Evolutionary conservation across 1,140 invertebrate genomes (phyloP).

Genomic region (Trachymyrmex cornetzi): DNA sequence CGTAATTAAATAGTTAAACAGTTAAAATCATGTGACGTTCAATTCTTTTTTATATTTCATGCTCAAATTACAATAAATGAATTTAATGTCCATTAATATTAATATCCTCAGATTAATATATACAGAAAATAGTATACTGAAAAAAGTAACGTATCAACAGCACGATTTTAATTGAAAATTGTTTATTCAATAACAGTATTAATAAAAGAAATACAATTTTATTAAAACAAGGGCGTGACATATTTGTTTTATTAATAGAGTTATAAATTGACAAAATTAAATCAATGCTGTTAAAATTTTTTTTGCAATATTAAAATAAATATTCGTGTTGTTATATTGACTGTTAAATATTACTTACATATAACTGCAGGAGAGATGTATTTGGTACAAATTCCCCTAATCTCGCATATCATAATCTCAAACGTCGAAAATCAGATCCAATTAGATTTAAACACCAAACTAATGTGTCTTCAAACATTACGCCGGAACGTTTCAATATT

Average conservation of each 20-base stretch:
- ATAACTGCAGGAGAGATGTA: background rate
- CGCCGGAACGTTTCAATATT: slow-evolving; percentile 36
- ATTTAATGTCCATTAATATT: background rate
- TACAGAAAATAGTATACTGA: background rate
- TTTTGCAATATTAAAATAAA: background rate
- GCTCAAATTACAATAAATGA: background rate
- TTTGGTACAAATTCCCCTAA: background rate
- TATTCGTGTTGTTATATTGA: background rate
- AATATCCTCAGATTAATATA: background rate
- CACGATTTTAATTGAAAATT: too few species aligned
- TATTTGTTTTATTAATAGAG: too few species aligned
- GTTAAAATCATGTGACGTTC: background rate
- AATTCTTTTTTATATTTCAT: background rate
- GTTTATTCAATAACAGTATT: too few species aligned
- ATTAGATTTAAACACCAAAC: background rate
- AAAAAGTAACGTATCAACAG: too few species aligned
- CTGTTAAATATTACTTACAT: background rate
- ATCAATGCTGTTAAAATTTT: too few species aligned
- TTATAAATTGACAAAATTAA: too few species aligned
- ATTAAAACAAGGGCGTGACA: too few species aligned
- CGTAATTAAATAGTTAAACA: background rate
- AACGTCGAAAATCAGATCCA: background rate
- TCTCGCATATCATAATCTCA: background rate
- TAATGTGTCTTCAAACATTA: background rate
- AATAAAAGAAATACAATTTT: too few species aligned